phyloP scores from a whole-genome alignment of 35 echinoderm and acorn worm genomes.

The Ophiothrix spiculata region DNA sequence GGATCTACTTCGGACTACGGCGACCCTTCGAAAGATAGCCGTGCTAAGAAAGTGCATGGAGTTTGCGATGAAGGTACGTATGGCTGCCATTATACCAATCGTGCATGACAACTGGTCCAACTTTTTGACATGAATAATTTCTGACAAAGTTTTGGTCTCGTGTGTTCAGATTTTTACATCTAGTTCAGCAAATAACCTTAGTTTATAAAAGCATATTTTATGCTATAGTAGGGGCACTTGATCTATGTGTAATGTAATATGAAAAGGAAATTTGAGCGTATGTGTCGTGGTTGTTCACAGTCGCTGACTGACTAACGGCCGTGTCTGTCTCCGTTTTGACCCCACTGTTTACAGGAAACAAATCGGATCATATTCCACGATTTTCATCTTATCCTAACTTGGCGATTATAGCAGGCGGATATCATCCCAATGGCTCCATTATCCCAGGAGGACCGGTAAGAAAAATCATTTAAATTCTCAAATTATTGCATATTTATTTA shows the following conservation, averaged over 20 bases:
- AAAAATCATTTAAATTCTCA: slow-evolving; percentile 9
- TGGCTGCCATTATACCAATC: slow-evolving; percentile 10
- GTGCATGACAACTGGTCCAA: slow-evolving; percentile 3
- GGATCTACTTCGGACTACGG: slow-evolving; percentile 35
- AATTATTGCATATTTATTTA: too few relatives aligned
- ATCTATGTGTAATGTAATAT: background rate
- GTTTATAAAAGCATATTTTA: background rate
- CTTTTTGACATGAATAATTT: background rate
- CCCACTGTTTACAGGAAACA: slow-evolving; percentile 35
- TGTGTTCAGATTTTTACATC: background rate
- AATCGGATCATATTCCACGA: slow-evolving; percentile 48
- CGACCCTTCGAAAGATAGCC: slow-evolving; percentile 48
- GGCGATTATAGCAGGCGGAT: slow-evolving; percentile 44
- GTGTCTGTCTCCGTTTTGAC: slow-evolving; percentile 3
- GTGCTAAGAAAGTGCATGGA: slow-evolving; percentile 58
- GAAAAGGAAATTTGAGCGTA: background rate
- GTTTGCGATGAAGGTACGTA: slow-evolving; percentile 60
- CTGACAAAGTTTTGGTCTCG: background rate
- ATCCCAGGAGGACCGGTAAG: slow-evolving; percentile 48
- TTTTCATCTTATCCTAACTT: slow-evolving; percentile 42
- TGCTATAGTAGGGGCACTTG: background rate
- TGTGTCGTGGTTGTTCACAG: slow-evolving; percentile 12
- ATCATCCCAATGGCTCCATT: slow-evolving; percentile 58
- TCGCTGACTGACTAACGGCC: slow-evolving; percentile 5
- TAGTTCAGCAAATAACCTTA: background rate